These are phyloP conservation scores for Synanceia verrucosa DNA, from an alignment of 2,797 vertebrate species.

Conservation along the genomic window DNA sequence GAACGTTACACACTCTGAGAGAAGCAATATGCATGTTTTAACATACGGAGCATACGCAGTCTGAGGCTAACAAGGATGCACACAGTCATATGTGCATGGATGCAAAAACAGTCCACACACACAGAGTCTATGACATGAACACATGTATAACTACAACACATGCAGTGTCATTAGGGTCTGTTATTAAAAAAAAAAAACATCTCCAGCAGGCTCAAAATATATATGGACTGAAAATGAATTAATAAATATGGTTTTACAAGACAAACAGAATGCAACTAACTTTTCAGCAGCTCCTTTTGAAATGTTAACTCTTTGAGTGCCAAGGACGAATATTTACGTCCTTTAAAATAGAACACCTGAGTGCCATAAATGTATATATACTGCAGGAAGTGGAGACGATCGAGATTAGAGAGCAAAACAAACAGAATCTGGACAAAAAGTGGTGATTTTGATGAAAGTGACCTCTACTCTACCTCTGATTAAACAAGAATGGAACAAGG, in stretches of 20 bases:
- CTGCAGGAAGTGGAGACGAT: too few relatives aligned
- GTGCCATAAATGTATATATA: too few relatives aligned
- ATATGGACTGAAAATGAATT: too few relatives aligned
- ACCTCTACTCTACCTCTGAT: too few relatives aligned
- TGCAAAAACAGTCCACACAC: constrained; percentile 19
- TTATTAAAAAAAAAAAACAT: not conserved
- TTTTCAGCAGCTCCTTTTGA: not conserved
- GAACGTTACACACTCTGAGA: constrained; percentile 19
- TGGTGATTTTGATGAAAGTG: too few relatives aligned
- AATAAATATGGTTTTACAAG: too few relatives aligned
- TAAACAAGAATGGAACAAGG: too few relatives aligned
- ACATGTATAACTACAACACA: not conserved
- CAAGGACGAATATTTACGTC: too few relatives aligned
- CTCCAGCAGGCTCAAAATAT: not conserved
- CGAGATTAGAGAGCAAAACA: too few relatives aligned
- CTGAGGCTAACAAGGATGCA: constrained; percentile 37
- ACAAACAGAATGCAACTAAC: not conserved
- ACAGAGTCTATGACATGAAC: not conserved
- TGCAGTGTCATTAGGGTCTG: not conserved
- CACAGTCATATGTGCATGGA: constrained; percentile 23
- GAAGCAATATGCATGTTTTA: constrained; percentile 49
- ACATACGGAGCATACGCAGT: constrained; percentile 48
- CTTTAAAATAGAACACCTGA: too few relatives aligned
- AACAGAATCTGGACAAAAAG: too few relatives aligned
- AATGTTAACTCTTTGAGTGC: too few relatives aligned